A percentile compares a stretch with the other conserved stretches of the same genome.
Evolutionary conservation across 2,797 vertebrate species (phyloP).

Genomic region (Lepus townsendii): DNA sequence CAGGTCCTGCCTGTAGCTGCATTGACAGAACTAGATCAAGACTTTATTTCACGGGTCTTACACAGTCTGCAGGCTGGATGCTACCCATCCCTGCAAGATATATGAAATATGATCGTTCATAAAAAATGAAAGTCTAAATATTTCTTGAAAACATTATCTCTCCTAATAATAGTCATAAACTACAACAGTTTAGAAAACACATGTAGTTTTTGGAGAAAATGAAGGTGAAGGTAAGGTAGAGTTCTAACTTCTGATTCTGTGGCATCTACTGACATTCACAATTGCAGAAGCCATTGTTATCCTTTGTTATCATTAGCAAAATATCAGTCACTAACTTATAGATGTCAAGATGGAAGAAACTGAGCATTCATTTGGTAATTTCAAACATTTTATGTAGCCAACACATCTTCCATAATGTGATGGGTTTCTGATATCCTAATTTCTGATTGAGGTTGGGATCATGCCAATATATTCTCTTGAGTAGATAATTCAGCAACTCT

Average conservation of each 20-base stretch:
- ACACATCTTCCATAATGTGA: background rate
- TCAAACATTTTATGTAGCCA: background rate
- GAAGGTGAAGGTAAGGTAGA: background rate
- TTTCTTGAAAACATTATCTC: background rate
- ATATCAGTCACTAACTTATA: background rate
- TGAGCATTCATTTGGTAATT: background rate
- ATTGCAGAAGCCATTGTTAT: background rate
- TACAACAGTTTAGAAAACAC: background rate
- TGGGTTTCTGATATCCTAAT: background rate
- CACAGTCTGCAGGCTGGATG: no score
- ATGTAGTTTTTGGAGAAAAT: background rate
- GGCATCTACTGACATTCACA: background rate
- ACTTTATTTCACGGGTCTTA: no score
- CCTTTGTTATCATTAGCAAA: background rate
- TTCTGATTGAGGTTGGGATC: background rate
- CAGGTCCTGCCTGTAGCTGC: no score
- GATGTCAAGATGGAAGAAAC: background rate
- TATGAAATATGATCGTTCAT: conserved; percentile 28
- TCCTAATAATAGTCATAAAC: background rate
- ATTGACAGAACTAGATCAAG: no score
- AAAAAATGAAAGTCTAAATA: background rate
- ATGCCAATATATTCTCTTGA: background rate
- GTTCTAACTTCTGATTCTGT: background rate
- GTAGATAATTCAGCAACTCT: background rate
- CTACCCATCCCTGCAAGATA: background rate